Percentiles rank a stretch among this genome's conserved stretches.
phyloP scores from a whole-genome alignment of 2,113 vertebrate genomes.

The Pagrus major region DNA sequence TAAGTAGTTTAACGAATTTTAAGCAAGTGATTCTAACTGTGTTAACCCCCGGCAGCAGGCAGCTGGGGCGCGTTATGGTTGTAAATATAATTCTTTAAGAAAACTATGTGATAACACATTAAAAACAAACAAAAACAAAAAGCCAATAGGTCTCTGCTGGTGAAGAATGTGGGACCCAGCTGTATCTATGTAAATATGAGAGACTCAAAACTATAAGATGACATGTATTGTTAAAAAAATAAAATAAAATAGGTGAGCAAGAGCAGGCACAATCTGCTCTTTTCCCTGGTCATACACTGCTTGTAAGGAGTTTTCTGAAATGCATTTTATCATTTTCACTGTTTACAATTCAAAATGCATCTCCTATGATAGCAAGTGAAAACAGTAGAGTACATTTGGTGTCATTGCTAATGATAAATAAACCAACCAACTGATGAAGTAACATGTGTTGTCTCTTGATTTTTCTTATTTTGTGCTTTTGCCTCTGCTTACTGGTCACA shows the following conservation, averaged over 20 bases:
- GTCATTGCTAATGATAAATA: conserved; percentile 92
- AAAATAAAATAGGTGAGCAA: conserved; percentile 47
- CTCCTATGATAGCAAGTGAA: conserved; percentile 86
- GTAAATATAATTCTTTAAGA: conserved; percentile 88
- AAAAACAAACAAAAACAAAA: conserved; percentile 72
- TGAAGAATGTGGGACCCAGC: conserved; percentile 68
- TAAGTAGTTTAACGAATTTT: conserved; percentile 77
- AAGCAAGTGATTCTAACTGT: conserved; percentile 82
- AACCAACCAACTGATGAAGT: conserved; percentile 87
- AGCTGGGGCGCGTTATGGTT: conserved; percentile 85
- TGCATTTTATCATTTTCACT: conserved; percentile 87
- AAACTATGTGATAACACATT: conserved; percentile 80
- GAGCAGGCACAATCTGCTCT: conserved; percentile 67
- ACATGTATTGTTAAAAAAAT: conserved; percentile 73
- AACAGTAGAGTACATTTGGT: conserved; percentile 84
- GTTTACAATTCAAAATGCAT: conserved; percentile 90
- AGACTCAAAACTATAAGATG: conserved; percentile 86
- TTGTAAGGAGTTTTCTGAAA: conserved; percentile 84
- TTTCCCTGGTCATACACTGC: conserved; percentile 80
- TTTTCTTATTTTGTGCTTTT: background rate
- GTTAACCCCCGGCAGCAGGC: conserved; percentile 86
- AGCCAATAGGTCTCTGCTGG: conserved; percentile 73
- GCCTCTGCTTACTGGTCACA: background rate
- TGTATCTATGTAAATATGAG: conserved; percentile 85
- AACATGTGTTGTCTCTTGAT: conserved; percentile 44